Evolutionary conservation across 1,140 invertebrate species (phyloP).

Genomic region (Lepidurus arcticus): DNA sequence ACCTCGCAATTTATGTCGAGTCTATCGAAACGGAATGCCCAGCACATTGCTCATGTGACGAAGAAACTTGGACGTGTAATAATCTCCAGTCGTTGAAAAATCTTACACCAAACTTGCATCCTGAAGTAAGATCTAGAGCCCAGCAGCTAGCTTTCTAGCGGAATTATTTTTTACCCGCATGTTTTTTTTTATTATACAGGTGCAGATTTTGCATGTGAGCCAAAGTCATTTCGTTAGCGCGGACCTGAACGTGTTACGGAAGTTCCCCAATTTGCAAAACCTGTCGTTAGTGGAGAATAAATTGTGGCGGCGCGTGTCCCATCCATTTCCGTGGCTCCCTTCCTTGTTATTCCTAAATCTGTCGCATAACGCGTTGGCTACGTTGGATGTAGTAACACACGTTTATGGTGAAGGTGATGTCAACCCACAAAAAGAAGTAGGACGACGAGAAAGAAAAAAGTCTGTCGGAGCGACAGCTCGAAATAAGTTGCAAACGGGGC

Average conservation of each 20-base stretch:
- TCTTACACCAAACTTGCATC: background rate
- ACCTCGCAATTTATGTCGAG: background rate
- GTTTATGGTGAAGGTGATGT: conserved; percentile 1
- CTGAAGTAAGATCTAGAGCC: background rate
- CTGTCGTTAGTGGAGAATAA: conserved; percentile 15
- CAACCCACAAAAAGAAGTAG: background rate
- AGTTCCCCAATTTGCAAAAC: conserved; percentile 14
- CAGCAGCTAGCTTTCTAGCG: background rate
- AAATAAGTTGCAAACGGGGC: conserved; percentile 3
- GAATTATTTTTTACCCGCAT: background rate
- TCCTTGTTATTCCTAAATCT: conserved; percentile 16
- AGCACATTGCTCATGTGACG: background rate
- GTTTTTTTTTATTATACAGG: background rate
- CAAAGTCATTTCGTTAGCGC: background rate
- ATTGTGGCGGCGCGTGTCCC: conserved; percentile 5
- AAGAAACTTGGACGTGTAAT: background rate
- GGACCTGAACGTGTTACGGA: background rate
- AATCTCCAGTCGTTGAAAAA: background rate
- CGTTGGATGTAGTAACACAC: background rate
- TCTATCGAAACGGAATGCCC: background rate
- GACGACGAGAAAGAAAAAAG: background rate
- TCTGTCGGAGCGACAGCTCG: conserved; percentile 3
- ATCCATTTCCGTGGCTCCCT: background rate
- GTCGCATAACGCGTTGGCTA: conserved; percentile 6
- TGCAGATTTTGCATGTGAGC: background rate